Evolutionary conservation across 2,113 vertebrate genomes (phyloP), one percentile per base, ranked within the genome.

Genomic region (Nesogale talazaci): DNA sequence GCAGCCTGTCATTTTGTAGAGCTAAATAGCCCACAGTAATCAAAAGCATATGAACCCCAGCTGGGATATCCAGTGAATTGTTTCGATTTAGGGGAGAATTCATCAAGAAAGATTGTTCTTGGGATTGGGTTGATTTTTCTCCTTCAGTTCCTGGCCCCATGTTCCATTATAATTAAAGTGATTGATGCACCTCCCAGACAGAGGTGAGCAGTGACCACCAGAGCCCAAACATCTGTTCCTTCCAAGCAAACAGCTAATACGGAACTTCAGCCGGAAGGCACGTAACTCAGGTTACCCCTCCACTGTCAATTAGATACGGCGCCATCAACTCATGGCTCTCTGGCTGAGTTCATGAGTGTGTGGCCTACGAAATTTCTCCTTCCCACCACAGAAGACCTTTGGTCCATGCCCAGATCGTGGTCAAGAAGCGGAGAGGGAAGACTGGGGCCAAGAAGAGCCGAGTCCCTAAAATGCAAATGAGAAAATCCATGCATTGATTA

Each of bases 1-100:
- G 98, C 99, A 98, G 98, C 99, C 98, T 99, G 99, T 99, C 99
- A 99, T 99, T 99, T 99, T 98, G 98, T 99, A 99, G 99, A 99
- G 99, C 99, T 99, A 99, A 99, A 99, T 99, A 99, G 99, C 98
- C 98, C 98, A 99, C 98, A 99, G 99, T 99, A 99, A 99, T 99
- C 99, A 99, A 99, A 99, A 99, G 98, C 99, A 99, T 99, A 99
- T 99, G 99, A 99, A 99, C 98, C 99, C 99, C 99, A 99, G 99
- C 99, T 99, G 99, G 99, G 99, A 99, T 98, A 98, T 98, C 99
- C 98, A 83, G 99, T 98, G 99, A 99, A 99, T 99, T 99, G 98
- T 99, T 99, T 99, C 98, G 97, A 99, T 99, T 98, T 99, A 99
- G 98, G 98, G 98, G 98, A 98, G 98, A 99, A 99, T 99, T 98